Percentiles rank a stretch among this genome's conserved stretches.
phyloP scores from a whole-genome alignment of 2,113 vertebrate genomes.

The Bucco capensis region DNA sequence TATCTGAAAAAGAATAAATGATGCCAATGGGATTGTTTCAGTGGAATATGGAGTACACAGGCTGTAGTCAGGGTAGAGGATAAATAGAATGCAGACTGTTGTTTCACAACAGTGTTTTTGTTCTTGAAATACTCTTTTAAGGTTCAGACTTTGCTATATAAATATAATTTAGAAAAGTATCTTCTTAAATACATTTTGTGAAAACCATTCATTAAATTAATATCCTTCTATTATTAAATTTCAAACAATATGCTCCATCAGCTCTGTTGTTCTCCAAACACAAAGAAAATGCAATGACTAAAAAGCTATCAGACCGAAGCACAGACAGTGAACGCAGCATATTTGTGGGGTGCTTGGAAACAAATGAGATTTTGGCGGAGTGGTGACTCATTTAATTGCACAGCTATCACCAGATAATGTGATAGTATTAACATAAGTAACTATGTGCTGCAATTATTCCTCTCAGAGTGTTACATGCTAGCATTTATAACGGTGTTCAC shows the following conservation, averaged over 20 bases:
- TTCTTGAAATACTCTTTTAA: background rate
- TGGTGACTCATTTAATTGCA: constrained; percentile 62
- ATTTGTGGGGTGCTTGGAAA: constrained; percentile 51
- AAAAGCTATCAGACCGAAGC: constrained; percentile 24
- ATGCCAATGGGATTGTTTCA: background rate
- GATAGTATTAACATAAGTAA: constrained; percentile 61
- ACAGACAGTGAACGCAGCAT: constrained; percentile 19
- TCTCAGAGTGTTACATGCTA: constrained; percentile 4
- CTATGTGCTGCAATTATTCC: constrained; percentile 46
- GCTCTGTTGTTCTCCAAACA: constrained; percentile 36
- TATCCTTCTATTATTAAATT: background rate
- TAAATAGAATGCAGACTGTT: background rate
- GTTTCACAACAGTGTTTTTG: background rate
- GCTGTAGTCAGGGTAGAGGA: background rate
- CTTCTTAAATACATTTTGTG: background rate
- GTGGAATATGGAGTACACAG: background rate
- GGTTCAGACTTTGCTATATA: background rate
- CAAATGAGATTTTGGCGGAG: constrained; percentile 46
- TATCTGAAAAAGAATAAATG: background rate
- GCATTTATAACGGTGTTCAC: constrained; percentile 17
- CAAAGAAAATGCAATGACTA: constrained; percentile 25
- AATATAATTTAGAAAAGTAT: background rate
- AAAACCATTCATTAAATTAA: constrained; percentile 35
- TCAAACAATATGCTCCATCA: background rate
- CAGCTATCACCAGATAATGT: constrained; percentile 63